These are phyloP conservation scores for Euclidia mi DNA, from an alignment of 2,888 invertebrate genomes.

Conservation along the genomic window DNA sequence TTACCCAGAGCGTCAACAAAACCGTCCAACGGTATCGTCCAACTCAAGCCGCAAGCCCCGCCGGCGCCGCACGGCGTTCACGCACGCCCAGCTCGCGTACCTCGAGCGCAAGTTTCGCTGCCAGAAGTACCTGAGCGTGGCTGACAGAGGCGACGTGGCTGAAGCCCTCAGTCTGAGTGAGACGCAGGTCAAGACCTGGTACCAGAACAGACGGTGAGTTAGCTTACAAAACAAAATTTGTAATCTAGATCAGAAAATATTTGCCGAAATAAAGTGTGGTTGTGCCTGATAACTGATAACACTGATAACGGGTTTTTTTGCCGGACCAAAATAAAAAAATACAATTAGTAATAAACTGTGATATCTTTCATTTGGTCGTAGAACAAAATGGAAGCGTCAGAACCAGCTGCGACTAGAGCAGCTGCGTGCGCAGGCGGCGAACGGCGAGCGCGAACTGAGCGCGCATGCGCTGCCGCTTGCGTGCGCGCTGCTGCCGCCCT, in stretches of 20 bases:
- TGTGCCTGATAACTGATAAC: no score
- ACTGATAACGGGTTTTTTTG: no score
- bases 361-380: constrained; percentile 64
- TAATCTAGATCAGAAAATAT: no score
- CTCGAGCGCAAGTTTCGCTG: constrained; percentile 97
- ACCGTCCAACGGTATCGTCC: constrained; percentile 59
- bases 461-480: constrained; percentile 82
- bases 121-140: constrained; percentile 98
- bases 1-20: constrained; percentile 68
- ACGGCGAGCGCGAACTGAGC: constrained; percentile 90
- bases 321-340: no score
- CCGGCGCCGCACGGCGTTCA: constrained; percentile 96
- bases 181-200: constrained; percentile 99
- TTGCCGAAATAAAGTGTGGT: no score
- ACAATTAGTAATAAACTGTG: no score
- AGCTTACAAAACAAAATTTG: no score
- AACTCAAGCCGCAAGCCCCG: constrained; percentile 94
- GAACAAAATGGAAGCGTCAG: constrained; percentile 97
- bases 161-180: constrained; percentile 97
- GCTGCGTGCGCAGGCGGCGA: constrained; percentile 95
- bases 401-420: constrained; percentile 96
- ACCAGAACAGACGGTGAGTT: constrained; percentile 95
- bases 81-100: constrained; percentile 97
- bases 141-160: constrained; percentile 97
- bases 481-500: constrained; percentile 82